A percentile compares a stretch with the other conserved stretches of the same genome.
Evolutionary conservation across 2,797 vertebrate genomes (phyloP).

Genomic region (Microcaecilia unicolor): DNA sequence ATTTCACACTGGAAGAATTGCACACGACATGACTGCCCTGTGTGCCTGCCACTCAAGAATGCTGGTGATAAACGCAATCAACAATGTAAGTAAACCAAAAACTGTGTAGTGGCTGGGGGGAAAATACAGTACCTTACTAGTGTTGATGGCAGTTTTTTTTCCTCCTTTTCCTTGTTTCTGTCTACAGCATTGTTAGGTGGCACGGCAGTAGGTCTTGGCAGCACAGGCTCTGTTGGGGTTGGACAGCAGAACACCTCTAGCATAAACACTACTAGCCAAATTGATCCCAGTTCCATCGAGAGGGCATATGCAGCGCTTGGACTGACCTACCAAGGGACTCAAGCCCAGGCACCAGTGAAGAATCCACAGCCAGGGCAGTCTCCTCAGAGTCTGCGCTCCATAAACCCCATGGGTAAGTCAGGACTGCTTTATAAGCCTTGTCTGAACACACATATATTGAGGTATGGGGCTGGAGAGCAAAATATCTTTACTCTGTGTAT

Average conservation of each 20-base stretch:
- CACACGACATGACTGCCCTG: slow-evolving; percentile 93
- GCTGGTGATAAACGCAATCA: slow-evolving; percentile 96
- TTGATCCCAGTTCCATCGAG: slow-evolving; percentile 95
- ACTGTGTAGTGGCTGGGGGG: neutral
- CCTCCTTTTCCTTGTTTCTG: neutral
- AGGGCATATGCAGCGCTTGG: slow-evolving; percentile 91
- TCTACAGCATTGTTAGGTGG: slow-evolving; percentile 75
- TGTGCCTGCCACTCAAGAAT: slow-evolving; percentile 92
- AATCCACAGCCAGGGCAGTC: slow-evolving; percentile 64
- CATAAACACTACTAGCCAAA: slow-evolving; percentile 84
- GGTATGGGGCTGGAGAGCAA: no score
- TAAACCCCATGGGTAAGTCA: slow-evolving; percentile 78
- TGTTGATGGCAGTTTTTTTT: fast-evolving
- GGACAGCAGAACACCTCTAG: slow-evolving; percentile 74
- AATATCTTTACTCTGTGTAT: no score
- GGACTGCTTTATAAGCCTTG: no score
- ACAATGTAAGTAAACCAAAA: slow-evolving; percentile 69
- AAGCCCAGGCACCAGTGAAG: slow-evolving; percentile 75
- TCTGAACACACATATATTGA: no score
- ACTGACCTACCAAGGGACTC: slow-evolving; percentile 90
- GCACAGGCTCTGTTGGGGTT: slow-evolving; percentile 71
- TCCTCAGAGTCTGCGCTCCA: slow-evolving; percentile 68
- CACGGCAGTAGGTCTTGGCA: slow-evolving; percentile 73
- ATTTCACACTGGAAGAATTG: slow-evolving; percentile 99
- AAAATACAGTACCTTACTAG: no score